Evolutionary conservation across 2,113 vertebrate species (phyloP).

Genomic region (Gorsachius goisagi): DNA sequence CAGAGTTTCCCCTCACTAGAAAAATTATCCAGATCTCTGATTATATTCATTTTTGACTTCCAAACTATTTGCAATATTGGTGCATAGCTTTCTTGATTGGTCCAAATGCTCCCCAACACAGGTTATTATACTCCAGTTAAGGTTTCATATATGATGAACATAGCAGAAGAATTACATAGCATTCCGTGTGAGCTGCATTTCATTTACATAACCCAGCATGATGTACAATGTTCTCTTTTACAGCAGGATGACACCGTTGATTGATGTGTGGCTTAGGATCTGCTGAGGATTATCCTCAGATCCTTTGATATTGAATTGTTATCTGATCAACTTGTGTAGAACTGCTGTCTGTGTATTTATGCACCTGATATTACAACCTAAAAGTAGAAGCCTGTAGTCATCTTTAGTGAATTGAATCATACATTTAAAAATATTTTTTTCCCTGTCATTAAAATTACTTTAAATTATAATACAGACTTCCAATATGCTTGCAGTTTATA

Average conservation of each 20-base stretch:
- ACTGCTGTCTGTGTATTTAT: background rate
- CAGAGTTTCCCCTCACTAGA: background rate
- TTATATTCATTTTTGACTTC: background rate
- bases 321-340: background rate
- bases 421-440: background rate
- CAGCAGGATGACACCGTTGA: background rate
- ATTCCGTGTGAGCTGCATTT: background rate
- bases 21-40: background rate
- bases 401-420: background rate
- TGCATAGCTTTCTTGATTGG: background rate
- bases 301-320: background rate
- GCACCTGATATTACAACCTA: background rate
- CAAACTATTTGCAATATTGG: background rate
- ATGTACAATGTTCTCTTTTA: background rate
- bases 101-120: background rate
- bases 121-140: background rate
- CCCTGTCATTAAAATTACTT: background rate
- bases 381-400: background rate
- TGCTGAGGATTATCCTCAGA: slow-evolving; percentile 6
- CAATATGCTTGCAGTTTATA: background rate
- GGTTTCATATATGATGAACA: background rate
- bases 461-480: background rate
- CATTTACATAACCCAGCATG: slow-evolving; percentile 1
- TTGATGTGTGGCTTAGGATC: background rate
- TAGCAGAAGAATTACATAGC: background rate